A percentile compares a stretch with the other conserved stretches of the same genome.
phyloP scores from a whole-genome alignment of 2,113 vertebrate genomes.

The Haplotaxodon microlepis region DNA sequence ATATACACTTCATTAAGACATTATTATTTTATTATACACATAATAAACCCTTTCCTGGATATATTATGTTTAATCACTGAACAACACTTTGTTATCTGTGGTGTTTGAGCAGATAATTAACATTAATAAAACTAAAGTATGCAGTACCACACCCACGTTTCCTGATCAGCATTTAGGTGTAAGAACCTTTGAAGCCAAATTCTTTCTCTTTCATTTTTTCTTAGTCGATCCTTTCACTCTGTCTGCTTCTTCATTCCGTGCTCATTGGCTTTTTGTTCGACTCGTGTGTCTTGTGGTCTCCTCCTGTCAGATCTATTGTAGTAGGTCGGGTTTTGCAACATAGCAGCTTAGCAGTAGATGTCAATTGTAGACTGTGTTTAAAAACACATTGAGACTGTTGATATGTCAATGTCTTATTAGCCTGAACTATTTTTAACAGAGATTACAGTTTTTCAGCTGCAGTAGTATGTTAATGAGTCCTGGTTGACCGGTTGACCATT shows the following conservation, averaged over 20 bases:
- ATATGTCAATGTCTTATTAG: not conserved
- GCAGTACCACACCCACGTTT: not conserved
- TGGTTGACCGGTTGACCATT: not conserved
- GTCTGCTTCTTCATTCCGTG: not conserved
- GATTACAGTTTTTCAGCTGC: not conserved
- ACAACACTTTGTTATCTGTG: not conserved
- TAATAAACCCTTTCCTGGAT: not conserved
- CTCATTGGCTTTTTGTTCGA: not conserved
- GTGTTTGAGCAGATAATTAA: not conserved
- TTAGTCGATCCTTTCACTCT: not conserved
- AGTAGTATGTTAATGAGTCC: not conserved
- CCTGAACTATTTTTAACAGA: not conserved
- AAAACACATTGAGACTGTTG: not conserved
- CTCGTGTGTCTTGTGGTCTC: not conserved
- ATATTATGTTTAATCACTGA: not conserved
- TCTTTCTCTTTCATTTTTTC: not conserved
- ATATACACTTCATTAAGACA: not conserved
- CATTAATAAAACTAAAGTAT: not conserved
- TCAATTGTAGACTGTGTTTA: not conserved
- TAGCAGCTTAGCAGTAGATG: not conserved
- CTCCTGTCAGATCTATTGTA: not conserved
- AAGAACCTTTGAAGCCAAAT: not conserved
- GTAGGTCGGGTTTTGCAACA: not conserved
- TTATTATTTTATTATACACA: not conserved
- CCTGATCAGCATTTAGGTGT: not conserved